Evolutionary conservation across 2,888 invertebrate species (phyloP).

Genomic region (Eurytoma adleriae): DNA sequence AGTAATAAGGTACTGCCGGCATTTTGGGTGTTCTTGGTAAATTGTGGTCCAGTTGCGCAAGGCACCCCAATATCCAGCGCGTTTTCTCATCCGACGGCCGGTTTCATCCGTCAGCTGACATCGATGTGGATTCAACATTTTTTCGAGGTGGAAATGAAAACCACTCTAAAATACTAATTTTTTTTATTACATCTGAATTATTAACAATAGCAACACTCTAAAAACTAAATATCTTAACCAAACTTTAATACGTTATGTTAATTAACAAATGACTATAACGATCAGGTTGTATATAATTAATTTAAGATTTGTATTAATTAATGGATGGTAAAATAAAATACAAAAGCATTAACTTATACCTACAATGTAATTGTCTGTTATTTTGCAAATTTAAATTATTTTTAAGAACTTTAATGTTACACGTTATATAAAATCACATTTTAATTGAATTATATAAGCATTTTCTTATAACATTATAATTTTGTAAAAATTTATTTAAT

Average conservation of each 20-base stretch:
- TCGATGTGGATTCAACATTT: constrained; percentile 33
- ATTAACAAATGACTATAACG: constrained; percentile 3
- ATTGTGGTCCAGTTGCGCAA: constrained; percentile 47
- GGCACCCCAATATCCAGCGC: background rate
- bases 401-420: too few species aligned
- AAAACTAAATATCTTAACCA: background rate
- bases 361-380: too few species aligned
- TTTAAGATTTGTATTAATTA: too few species aligned
- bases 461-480: too few species aligned
- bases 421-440: too few species aligned
- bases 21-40: constrained; percentile 63
- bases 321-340: too few species aligned
- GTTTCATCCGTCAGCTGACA: constrained; percentile 35
- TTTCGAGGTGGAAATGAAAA: background rate
- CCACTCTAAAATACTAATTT: background rate
- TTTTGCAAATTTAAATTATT: too few species aligned
- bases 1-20: constrained; percentile 63
- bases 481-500: too few species aligned
- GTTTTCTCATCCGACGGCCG: too few species aligned
- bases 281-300: background rate
- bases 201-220: background rate
- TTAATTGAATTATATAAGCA: too few species aligned
- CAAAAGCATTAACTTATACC: too few species aligned
- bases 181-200: background rate
- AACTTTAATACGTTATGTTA: background rate